Percentiles rank a stretch among this genome's conserved stretches.
phyloP scores from a whole-genome alignment of 1,140 invertebrate species.

The Ctenoplectra terminalis region DNA sequence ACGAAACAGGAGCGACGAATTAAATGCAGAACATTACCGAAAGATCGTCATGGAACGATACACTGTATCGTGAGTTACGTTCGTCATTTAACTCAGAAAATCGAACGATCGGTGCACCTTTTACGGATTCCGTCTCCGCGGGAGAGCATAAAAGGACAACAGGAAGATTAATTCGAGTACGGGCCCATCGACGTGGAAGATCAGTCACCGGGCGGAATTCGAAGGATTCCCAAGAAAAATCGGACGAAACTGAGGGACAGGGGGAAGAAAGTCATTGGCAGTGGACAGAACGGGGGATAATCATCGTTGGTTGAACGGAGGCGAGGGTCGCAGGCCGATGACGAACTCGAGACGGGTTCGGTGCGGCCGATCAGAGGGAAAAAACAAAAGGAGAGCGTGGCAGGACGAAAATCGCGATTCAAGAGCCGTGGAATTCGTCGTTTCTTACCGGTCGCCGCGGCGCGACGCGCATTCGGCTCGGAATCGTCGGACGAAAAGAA shows the following conservation, averaged over 20 bases:
- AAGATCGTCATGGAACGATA: not conserved
- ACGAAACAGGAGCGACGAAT: no score
- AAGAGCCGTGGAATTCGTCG: constrained; percentile 75
- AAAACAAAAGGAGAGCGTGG: constrained; percentile 55
- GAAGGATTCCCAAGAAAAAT: not conserved
- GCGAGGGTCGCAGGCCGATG: constrained; percentile 24
- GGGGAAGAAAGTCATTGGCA: constrained; percentile 34
- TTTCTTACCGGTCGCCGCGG: constrained; percentile 75
- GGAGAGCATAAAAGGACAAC: constrained; percentile 2
- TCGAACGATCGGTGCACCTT: not conserved
- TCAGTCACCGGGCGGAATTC: constrained; percentile 10
- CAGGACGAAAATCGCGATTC: constrained; percentile 71
- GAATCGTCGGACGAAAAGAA: constrained; percentile 36
- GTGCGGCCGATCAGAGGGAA: constrained; percentile 44
- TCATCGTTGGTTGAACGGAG: constrained; percentile 32
- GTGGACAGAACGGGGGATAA: constrained; percentile 36
- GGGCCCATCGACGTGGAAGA: not conserved
- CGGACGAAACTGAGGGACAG: not conserved
- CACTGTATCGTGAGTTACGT: not conserved
- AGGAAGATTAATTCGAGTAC: constrained; percentile 22
- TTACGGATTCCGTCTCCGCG: not conserved
- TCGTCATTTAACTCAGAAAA: not conserved
- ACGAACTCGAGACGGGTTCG: constrained; percentile 43
- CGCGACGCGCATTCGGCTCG: constrained; percentile 50
- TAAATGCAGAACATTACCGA: not conserved